Evolutionary conservation across 2,797 vertebrate genomes (phyloP).

Genomic region (Sarcophilus harrisii): DNA sequence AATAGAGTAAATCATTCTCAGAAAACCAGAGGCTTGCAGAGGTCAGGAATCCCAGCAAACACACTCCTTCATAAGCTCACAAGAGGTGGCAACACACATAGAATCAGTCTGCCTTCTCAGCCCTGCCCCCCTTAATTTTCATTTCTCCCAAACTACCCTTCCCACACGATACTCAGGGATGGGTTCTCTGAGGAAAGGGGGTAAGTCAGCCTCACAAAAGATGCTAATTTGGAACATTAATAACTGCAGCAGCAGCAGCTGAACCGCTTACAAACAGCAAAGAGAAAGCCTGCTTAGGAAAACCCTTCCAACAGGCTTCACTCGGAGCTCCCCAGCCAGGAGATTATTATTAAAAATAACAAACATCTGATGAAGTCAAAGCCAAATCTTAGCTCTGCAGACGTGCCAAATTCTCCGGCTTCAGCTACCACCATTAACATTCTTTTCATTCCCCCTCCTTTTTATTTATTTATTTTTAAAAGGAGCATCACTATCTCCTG

Average conservation of each 20-base stretch:
- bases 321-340: conserved; percentile 65
- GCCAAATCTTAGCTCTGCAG: conserved; percentile 73
- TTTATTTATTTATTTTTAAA: conserved; percentile 45
- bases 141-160: conserved; percentile 69
- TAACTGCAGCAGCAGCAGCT: conserved; percentile 73
- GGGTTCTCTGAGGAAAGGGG: conserved; percentile 65
- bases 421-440: conserved; percentile 66
- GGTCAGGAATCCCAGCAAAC: background rate
- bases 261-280: conserved; percentile 69
- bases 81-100: background rate
- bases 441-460: conserved; percentile 12
- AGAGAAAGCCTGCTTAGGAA: conserved; percentile 69
- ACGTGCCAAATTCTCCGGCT: conserved; percentile 76
- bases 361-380: conserved; percentile 73
- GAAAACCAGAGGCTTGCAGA: conserved; percentile 40
- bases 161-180: conserved; percentile 62
- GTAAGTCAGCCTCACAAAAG: conserved; percentile 76
- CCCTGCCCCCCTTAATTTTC: conserved; percentile 48
- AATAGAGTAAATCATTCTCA: conserved; percentile 34
- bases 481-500: conserved; percentile 78
- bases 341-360: conserved; percentile 68
- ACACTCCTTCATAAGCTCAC: background rate
- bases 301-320: conserved; percentile 66
- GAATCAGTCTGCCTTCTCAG: background rate
- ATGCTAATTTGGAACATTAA: conserved; percentile 76